Percentiles rank a stretch among this genome's conserved stretches.
Evolutionary conservation across 2,797 vertebrate species (phyloP).

Genomic region (Halcyon chelicuti): DNA sequence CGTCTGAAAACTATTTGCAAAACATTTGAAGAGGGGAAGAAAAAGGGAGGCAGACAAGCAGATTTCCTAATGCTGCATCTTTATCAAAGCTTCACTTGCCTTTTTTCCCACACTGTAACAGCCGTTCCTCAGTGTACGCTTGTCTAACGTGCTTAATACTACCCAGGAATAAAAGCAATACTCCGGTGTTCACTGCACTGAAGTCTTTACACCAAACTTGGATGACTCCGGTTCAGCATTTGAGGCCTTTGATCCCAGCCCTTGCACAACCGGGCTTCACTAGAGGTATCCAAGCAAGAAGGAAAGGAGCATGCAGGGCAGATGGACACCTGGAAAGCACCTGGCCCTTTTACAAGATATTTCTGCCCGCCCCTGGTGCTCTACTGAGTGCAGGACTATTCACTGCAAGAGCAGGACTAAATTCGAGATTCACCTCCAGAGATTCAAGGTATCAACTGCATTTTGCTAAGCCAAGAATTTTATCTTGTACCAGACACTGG

Average conservation of each 20-base stretch:
- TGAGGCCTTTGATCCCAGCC: conserved; percentile 45
- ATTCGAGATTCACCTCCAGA: background rate
- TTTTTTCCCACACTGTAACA: conserved; percentile 53
- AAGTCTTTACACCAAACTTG: conserved; percentile 10
- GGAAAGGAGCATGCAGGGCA: background rate
- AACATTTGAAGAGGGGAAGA: conserved; percentile 64
- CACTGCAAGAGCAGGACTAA: background rate
- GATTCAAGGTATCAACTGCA: rapidly evolving
- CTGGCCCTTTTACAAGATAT: background rate
- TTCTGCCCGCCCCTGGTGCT: background rate
- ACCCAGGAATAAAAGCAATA: conserved; percentile 23
- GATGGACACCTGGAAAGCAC: background rate
- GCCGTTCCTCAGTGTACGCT: background rate
- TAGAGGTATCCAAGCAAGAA: background rate
- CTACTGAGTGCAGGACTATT: rapidly evolving
- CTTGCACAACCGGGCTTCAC: background rate
- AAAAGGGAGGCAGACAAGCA: conserved; percentile 50
- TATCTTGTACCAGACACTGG: rapidly evolving
- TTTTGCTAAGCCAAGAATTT: background rate
- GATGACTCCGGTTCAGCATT: background rate
- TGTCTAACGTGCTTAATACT: conserved; percentile 35
- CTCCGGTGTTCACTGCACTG: background rate
- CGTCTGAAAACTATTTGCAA: conserved; percentile 58
- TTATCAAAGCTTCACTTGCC: conserved; percentile 56
- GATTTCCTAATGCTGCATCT: conserved; percentile 50